Evolutionary conservation across 2,888 invertebrate species (phyloP).

Genomic region (Linnaemya tessellans): DNA sequence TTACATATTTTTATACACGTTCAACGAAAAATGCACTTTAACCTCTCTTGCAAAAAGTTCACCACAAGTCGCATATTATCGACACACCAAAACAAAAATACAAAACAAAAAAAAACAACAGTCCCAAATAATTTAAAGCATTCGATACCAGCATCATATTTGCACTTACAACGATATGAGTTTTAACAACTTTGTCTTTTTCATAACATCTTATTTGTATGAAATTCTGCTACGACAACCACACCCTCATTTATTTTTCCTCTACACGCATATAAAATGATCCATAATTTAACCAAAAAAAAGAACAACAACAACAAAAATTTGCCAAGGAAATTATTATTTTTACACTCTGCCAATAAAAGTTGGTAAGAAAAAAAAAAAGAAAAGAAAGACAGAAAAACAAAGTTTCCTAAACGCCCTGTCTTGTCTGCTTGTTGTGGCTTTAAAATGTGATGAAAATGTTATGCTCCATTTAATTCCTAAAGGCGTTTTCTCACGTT

Average conservation of each 20-base stretch:
- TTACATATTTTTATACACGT: not conserved
- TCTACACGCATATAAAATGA: slow-evolving; percentile 65
- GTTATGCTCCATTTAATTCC: slow-evolving; percentile 69
- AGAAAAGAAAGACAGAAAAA: not conserved
- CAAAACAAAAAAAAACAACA: not conserved
- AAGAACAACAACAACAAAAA: not conserved
- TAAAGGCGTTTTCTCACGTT: slow-evolving; percentile 74
- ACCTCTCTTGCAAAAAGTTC: not conserved
- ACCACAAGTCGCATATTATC: slow-evolving; percentile 9
- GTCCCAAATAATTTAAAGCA: not conserved
- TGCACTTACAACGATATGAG: slow-evolving; percentile 25
- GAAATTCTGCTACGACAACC: slow-evolving; percentile 55
- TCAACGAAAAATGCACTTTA: not conserved
- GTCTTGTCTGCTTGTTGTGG: slow-evolving; percentile 59
- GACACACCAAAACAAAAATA: not conserved
- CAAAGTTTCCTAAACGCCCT: slow-evolving; percentile 60
- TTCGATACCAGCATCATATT: slow-evolving; percentile 1
- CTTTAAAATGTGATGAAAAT: slow-evolving; percentile 65
- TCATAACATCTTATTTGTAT: slow-evolving; percentile 30
- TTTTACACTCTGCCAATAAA: slow-evolving; percentile 26
- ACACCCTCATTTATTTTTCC: slow-evolving; percentile 66
- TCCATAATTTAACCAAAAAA: slow-evolving; percentile 45
- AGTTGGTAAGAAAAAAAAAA: slow-evolving; percentile 34
- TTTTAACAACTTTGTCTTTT: slow-evolving; percentile 30
- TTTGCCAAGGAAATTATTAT: slow-evolving; percentile 6